These are phyloP conservation scores for Fabriciana adippe DNA, from an alignment of 2,888 invertebrate species.

Conservation along the genomic window DNA sequence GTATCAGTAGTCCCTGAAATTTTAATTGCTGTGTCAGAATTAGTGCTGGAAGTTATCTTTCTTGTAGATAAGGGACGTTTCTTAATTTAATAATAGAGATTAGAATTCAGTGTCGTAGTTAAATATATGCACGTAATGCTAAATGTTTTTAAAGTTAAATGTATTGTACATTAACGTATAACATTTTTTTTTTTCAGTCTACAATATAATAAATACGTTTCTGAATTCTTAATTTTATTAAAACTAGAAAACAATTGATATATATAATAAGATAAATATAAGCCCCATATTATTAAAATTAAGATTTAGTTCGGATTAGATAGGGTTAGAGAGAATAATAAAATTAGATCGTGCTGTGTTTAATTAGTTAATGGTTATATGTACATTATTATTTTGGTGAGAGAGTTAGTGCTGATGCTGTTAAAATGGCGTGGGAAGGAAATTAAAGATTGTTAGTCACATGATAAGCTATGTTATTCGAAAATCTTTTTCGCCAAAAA, in stretches of 20 bases:
- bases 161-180: background rate
- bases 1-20: conserved; percentile 78
- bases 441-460: conserved; percentile 36
- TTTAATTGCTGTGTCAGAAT: conserved; percentile 19
- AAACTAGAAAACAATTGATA: background rate
- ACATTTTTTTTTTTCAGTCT: background rate
- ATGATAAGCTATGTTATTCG: conserved; percentile 58
- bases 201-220: background rate
- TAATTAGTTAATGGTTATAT: conserved; percentile 24
- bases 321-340: conserved; percentile 8
- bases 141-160: background rate
- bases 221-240: conserved; percentile 6
- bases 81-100: conserved; percentile 18
- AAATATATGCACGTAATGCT: background rate
- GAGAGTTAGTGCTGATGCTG: conserved; percentile 30
- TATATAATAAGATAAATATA: conserved; percentile 15
- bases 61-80: background rate
- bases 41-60: conserved; percentile 17
- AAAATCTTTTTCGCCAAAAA: conserved; percentile 68
- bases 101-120: conserved; percentile 20
- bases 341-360: conserved; percentile 29
- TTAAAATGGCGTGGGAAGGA: conserved; percentile 29
- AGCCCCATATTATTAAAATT: conserved; percentile 10
- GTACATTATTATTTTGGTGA: conserved; percentile 23
- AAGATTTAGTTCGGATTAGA: conserved; percentile 11